Conservation (phyloP, 2,888 invertebrate genomes). For the Parnassius apollo region DNA sequence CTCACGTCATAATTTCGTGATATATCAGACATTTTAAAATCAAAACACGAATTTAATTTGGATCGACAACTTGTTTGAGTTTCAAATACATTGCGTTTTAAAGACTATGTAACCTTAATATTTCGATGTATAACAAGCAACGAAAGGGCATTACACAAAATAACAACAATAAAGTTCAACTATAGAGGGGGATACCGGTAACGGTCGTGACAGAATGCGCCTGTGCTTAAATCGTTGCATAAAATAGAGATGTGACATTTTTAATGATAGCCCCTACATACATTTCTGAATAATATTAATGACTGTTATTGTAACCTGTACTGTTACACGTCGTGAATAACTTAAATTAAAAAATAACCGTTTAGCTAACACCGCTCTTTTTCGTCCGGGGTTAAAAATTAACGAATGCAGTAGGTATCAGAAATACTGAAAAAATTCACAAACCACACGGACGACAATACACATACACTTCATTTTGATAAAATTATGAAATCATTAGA, state of each 20-base stretch:
- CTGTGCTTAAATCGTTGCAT: slow-evolving; percentile 41
- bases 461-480: too few species aligned
- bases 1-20: slow-evolving; percentile 13
- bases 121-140: slow-evolving; percentile 19
- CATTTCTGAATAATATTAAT: too few species aligned
- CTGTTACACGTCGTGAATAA: too few species aligned
- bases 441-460: too few species aligned
- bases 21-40: slow-evolving; percentile 12
- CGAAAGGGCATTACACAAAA: slow-evolving; percentile 29
- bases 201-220: slow-evolving; percentile 67
- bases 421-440: too few species aligned
- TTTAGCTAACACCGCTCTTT: too few species aligned
- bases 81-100: slow-evolving; percentile 9
- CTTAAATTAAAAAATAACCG: too few species aligned
- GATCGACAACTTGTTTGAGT: not conserved
- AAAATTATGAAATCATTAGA: too few species aligned
- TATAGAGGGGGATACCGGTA: slow-evolving; percentile 37
- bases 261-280: not conserved
- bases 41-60: not conserved
- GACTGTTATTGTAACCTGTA: too few species aligned
- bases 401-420: too few species aligned
- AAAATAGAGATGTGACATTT: slow-evolving; percentile 25
- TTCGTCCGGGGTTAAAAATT: too few species aligned
- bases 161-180: slow-evolving; percentile 31
- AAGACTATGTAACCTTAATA: not conserved